These are phyloP conservation scores for Cerastis leucographa DNA, from an alignment of 2,888 invertebrate genomes.

Conservation along the genomic window DNA sequence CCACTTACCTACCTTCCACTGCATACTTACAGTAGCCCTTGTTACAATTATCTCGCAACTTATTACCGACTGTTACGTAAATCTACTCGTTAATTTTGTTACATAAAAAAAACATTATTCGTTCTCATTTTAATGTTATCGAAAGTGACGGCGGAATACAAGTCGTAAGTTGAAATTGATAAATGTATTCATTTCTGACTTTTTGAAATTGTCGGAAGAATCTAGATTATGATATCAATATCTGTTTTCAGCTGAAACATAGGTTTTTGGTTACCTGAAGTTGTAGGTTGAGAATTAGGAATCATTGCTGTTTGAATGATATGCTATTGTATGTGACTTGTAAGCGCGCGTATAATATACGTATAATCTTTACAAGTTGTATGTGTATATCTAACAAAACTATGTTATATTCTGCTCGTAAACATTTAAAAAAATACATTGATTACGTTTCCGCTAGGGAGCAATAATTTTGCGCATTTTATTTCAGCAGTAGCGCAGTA, in stretches of 20 bases:
- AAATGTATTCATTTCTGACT: not conserved
- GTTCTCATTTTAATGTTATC: slow-evolving; percentile 27
- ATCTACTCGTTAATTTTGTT: slow-evolving; percentile 41
- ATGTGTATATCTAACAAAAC: not conserved
- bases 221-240: not conserved
- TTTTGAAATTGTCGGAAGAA: not conserved
- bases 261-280: not conserved
- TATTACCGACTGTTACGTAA: slow-evolving; percentile 50
- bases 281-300: not conserved
- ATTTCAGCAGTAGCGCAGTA: slow-evolving; percentile 72
- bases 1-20: slow-evolving; percentile 55
- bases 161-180: not conserved
- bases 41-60: slow-evolving; percentile 50
- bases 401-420: slow-evolving; percentile 72
- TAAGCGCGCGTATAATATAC: not conserved
- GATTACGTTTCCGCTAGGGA: slow-evolving; percentile 78
- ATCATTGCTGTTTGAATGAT: not conserved
- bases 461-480: slow-evolving; percentile 80
- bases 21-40: slow-evolving; percentile 56
- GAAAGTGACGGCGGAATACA: slow-evolving; percentile 8
- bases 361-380: not conserved
- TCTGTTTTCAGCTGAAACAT: not conserved
- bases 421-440: slow-evolving; percentile 74
- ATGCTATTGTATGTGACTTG: not conserved
- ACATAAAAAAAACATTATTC: slow-evolving; percentile 35